Percentiles rank a stretch among this genome's conserved stretches.
Evolutionary conservation across 2,797 vertebrate species (phyloP).

Genomic region (Fringilla coelebs): DNA sequence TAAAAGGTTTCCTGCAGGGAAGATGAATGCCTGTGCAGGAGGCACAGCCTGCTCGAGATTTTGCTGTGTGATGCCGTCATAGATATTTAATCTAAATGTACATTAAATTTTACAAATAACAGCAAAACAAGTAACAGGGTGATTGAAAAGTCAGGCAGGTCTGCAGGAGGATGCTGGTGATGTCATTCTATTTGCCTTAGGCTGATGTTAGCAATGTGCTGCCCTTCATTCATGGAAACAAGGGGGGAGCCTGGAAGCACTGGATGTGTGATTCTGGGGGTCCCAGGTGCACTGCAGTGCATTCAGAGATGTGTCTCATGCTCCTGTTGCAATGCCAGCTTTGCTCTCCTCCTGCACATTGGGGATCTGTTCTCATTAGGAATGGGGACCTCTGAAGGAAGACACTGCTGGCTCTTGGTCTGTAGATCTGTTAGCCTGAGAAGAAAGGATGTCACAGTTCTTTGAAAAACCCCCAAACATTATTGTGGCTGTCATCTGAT

Average conservation of each 20-base stretch:
- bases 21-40: background rate
- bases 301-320: background rate
- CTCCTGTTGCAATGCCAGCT: background rate
- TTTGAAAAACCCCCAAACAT: background rate
- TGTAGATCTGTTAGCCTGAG: background rate
- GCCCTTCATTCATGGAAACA: background rate
- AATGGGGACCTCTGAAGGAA: background rate
- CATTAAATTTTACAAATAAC: background rate
- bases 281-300: background rate
- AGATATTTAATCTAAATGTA: background rate
- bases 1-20: background rate
- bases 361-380: background rate
- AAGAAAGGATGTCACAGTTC: background rate
- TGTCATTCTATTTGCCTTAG: background rate
- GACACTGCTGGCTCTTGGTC: background rate
- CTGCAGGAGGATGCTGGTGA: background rate
- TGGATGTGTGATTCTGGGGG: background rate
- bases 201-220: background rate
- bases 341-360: background rate
- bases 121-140: background rate
- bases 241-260: background rate
- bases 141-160: background rate
- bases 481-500: background rate
- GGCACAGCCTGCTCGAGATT: background rate
- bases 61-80: background rate